Base-by-base conservation (phyloP, 1,140 invertebrate species). In the Lordiphosa mommai region DNA sequence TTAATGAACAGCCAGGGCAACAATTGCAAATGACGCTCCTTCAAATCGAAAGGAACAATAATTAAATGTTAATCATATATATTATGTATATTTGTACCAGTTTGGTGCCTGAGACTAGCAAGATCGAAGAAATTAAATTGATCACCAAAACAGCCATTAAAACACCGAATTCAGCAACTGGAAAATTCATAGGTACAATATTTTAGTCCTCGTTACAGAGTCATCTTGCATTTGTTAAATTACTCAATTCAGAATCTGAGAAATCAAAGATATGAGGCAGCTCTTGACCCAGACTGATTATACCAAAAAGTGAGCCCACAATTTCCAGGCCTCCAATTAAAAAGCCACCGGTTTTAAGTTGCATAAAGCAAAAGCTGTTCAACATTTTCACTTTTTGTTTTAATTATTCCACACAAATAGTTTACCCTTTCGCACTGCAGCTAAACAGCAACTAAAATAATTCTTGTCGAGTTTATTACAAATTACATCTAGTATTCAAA, bases 81-180 rank as follows among this genome's bases (percentile, higher is more conserved):
- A 4, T 5, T 9, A 16, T 1, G n/a, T 29, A 9, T 38, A 30
- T 23, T 16, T 17, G 33, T 37, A 85, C 79, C 66, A 74, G 84
- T 8, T 71, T 59, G 4, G 72, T 77, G 6, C 79, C 79, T 8
- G 67, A 12, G 1, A 85, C 17, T 3, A 85, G 56, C 53, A 85
- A 43, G 5, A 9, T 40, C 6, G 79, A 85, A 2, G 77, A 6
- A 16, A 85, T n/a, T 1, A 72, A 36, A 53, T 71, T 61, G 5
- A 84, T 37, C 20, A 69, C 29, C 27, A 17, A 17, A 1, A 72
- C 14, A 1, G 46, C 72, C 34, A 82, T 46, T 13, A 48, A 63
- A 30, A 84, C n/a, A 44, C 68, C 52, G 4, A 41, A 13, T 2
- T 6, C 0, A 4, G 61, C 17, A 4, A 9, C 79, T 85, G 52